phyloP scores from a whole-genome alignment of 1,140 invertebrate genomes.

The Spodoptera frugiperda region DNA sequence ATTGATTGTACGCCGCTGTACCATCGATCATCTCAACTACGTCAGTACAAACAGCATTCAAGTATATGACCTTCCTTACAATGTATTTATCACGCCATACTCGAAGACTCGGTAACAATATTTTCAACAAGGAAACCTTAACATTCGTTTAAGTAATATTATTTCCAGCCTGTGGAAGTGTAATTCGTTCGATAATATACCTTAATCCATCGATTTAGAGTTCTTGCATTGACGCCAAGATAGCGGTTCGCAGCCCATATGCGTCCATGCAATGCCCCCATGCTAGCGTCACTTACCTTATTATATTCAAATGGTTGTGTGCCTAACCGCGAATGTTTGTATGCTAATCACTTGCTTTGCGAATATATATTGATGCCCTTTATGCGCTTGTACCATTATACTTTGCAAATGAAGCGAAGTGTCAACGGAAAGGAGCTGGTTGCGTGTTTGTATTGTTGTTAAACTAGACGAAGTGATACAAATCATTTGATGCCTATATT shows the following conservation, averaged over 20 bases:
- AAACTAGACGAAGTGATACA: too few species aligned
- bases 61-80: too few species aligned
- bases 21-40: slow-evolving; percentile 4
- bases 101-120: too few species aligned
- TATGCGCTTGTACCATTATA: not conserved
- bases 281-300: slow-evolving; percentile 27
- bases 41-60: too few species aligned
- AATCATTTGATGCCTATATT: too few species aligned
- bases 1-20: slow-evolving; percentile 7
- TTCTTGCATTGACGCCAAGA: not conserved
- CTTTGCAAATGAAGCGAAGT: not conserved
- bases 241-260: slow-evolving; percentile 27
- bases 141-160: not conserved
- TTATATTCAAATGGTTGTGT: slow-evolving; percentile 28
- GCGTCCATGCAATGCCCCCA: not conserved
- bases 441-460: too few species aligned
- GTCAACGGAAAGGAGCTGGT: too few species aligned
- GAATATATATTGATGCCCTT: not conserved
- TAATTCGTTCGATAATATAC: not conserved
- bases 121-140: too few species aligned
- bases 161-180: not conserved
- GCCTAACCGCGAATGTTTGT: slow-evolving; percentile 10
- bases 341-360: slow-evolving; percentile 25
- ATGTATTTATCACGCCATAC: too few species aligned
- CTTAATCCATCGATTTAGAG: not conserved